Base-by-base conservation (phyloP, 2,888 invertebrate genomes). In the Pasiphila rectangulata region DNA sequence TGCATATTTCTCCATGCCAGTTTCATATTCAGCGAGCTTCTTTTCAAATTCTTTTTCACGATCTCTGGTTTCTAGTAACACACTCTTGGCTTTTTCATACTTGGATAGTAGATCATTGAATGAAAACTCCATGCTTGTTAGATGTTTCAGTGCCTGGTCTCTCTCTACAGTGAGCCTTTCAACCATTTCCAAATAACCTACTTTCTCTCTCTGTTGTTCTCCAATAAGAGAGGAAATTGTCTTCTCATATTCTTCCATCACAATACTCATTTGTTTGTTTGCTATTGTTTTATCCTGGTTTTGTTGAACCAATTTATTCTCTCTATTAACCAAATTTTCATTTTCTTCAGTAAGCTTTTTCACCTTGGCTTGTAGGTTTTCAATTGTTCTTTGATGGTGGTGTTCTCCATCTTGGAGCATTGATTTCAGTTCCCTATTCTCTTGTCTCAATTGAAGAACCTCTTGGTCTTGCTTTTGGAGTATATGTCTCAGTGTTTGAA, bases 161-260 rank as follows among this genome's bases (percentile, higher is more conserved):
- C 90, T 83, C 66, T 92, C 92, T 40, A 78, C 61, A 46, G 80
- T 83, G 25, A 91, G 68, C 61, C 87, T 90, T 16, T 83, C 77
- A 46, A 90, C 77, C 24, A 72, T 76, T 41, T 89, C 87, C 47
- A 90, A 83, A 54, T 72, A 73, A 50, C 87, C 69, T 56, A 91
- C 83, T 65, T 90, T 91, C 35, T 92, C 92, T 59, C 90, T 90
- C 67, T 94, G 93, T 63, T 93, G 93, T 60, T 94, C 93, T 34
- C 91, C 91, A 67, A 94, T 92, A 54, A 94, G 79, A 64, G 92
- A 91, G 6, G 94, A 92, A 67, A 95, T 94, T 10, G 94, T 94
- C 78, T 94, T 94, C 69, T 95, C 94, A 83, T 94, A 94, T 60
- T 94, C 94, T 63, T 93, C 92, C 82, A 95, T 92, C 9, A 94